Base-by-base conservation (phyloP, 2,113 vertebrate genomes). In the Chionis minor region DNA sequence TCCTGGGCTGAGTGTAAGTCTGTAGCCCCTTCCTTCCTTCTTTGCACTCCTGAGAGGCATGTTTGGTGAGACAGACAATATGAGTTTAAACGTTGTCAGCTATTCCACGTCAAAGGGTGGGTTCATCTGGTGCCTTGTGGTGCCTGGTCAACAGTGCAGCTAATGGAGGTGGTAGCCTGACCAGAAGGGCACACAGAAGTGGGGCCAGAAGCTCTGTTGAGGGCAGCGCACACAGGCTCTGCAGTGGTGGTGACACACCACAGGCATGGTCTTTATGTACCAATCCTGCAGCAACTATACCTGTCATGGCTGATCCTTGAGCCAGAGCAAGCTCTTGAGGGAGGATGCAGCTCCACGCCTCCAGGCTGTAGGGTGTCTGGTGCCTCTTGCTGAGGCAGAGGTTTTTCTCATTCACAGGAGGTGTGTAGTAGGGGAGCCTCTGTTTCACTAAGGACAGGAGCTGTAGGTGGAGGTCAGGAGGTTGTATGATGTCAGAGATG, bases 281-380 rank as follows among this genome's bases (percentile, higher is more conserved):
- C 15, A 62, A 21, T 18, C 22, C 33, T 54, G 22, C 13, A 87
- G 20, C 32, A 73, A 4, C 32, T 38, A 16, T 10, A 21, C 8
- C 33, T 58, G 23, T 5, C 6, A 12, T 1, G 2, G 19, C 75
- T 62, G 33, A 77, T 11, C 38, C 38, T 40, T 0, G 0, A 11
- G 3, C 15, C 30, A 66, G 20, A 30, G 21, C 1, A 3, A 73
- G 12, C 12, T 84, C 38, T 10, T 2, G 1, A 73, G 21, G 23
- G 27, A 81, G 8, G 14, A 42, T 35, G n/a, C 20, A 73, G 71
- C 9, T 78, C 33, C 84, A 47, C 28, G 65, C 4, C 32, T 55
- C 32, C 3, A 12, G 18, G 6, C 8, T 33, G 22, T 33, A 6
- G 1, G 14, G 33, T 32, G 18, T 33, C 20, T 65, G 20, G 3